These are phyloP conservation scores for Iguana delicatissima DNA, from an alignment of 2,797 vertebrate species.

Conservation along the genomic window DNA sequence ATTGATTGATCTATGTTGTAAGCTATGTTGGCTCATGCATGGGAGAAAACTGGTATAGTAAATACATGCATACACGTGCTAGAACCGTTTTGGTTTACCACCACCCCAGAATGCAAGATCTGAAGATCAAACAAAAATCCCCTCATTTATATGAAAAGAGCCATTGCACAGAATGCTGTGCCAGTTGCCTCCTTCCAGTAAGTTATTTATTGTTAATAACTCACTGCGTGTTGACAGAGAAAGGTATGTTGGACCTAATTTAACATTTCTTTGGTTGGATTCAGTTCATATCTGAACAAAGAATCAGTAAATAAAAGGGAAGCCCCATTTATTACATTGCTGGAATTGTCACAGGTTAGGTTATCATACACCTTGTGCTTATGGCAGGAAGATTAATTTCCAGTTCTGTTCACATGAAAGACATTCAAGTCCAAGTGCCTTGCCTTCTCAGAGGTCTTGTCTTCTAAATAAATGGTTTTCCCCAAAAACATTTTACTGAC, in stretches of 20 bases:
- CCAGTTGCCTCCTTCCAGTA: constrained; percentile 59
- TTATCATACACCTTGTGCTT: constrained; percentile 63
- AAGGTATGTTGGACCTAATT: constrained; percentile 76
- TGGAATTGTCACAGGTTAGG: constrained; percentile 75
- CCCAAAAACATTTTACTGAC: constrained; percentile 36
- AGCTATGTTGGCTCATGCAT: too few relatives aligned
- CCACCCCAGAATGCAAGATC: constrained; percentile 44
- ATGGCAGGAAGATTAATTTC: constrained; percentile 72
- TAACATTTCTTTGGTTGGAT: constrained; percentile 66
- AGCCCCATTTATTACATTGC: constrained; percentile 73
- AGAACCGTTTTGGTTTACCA: constrained; percentile 61
- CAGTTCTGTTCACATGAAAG: constrained; percentile 54
- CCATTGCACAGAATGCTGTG: constrained; percentile 53
- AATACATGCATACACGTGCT: too few relatives aligned
- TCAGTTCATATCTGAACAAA: constrained; percentile 74
- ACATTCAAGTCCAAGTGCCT: constrained; percentile 45
- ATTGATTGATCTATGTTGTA: too few relatives aligned
- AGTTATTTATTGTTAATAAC: constrained; percentile 70
- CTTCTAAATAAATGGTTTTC: constrained; percentile 52
- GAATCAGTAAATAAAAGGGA: constrained; percentile 78
- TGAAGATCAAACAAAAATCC: constrained; percentile 66
- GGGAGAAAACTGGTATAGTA: too few relatives aligned
- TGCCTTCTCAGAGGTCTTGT: constrained; percentile 29
- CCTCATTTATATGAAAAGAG: constrained; percentile 73
- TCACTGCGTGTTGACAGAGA: constrained; percentile 74